Conservation (phyloP, 1,140 invertebrate genomes). For the Cotesia typhae region DNA sequence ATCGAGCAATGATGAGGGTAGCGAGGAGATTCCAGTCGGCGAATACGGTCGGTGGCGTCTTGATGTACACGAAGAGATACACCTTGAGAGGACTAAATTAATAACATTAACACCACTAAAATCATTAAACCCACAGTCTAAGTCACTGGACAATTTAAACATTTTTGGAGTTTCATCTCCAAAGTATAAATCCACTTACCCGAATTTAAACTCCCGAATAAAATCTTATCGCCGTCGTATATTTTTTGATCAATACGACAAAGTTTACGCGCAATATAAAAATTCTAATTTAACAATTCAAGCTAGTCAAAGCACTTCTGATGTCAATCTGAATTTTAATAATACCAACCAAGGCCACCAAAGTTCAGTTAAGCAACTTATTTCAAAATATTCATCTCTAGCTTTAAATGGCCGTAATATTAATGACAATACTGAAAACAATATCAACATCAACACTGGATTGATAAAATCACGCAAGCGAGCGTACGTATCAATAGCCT, state of each 20-base stretch:
- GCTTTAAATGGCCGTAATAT: not conserved
- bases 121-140: conserved; percentile 45
- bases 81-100: conserved; percentile 47
- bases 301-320: not conserved
- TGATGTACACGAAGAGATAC: conserved; percentile 34
- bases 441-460: not conserved
- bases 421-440: not conserved
- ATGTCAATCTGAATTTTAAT: not conserved
- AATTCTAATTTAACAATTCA: not conserved
- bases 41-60: conserved; percentile 20
- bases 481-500: too few relatives aligned
- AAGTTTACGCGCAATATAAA: conserved; percentile 24
- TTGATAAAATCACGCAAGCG: conserved; percentile 4
- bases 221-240: conserved; percentile 28
- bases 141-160: conserved; percentile 18
- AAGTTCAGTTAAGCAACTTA: conserved; percentile 3
- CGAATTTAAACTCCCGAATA: not conserved
- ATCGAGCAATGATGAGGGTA: conserved; percentile 42
- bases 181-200: conserved; percentile 27
- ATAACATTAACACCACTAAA: conserved; percentile 38
- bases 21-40: conserved; percentile 42
- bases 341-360: not conserved
- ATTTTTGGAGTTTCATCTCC: not conserved
- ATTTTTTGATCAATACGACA: conserved; percentile 50
- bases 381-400: not conserved